Evolutionary conservation across 2,888 invertebrate genomes (phyloP).

Genomic region (Bimastos eiseni): DNA sequence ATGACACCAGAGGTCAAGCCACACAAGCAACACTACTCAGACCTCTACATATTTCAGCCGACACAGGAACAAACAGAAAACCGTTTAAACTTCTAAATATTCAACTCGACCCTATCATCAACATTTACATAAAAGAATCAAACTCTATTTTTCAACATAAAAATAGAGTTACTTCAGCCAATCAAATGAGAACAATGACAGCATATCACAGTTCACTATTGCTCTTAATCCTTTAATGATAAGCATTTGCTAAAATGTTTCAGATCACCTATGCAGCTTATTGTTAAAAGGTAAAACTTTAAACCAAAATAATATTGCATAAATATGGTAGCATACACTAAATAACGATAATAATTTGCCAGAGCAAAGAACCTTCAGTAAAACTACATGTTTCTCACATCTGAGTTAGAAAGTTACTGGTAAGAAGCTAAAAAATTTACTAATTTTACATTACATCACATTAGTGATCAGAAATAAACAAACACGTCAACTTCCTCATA

Average conservation of each 20-base stretch:
- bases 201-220: not conserved
- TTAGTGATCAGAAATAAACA: too few relatives aligned
- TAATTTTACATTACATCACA: too few relatives aligned
- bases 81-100: not conserved
- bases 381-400: not conserved
- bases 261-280: too few relatives aligned
- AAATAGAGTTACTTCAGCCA: not conserved
- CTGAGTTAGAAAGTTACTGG: not conserved
- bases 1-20: not conserved
- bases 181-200: not conserved
- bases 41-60: not conserved
- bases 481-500: not conserved
- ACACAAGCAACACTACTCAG: not conserved
- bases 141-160: not conserved
- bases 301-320: too few relatives aligned
- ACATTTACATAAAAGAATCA: not conserved
- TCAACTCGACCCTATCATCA: not conserved
- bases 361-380: not conserved
- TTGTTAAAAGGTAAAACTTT: too few relatives aligned
- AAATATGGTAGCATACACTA: not conserved
- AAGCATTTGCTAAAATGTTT: too few relatives aligned
- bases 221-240: too few relatives aligned
- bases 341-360: not conserved
- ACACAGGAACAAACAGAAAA: not conserved
- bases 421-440: not conserved